Percentiles rank a stretch among this genome's conserved stretches.
phyloP scores from a whole-genome alignment of 2,797 vertebrate genomes.

The Hybognathus amarus region DNA sequence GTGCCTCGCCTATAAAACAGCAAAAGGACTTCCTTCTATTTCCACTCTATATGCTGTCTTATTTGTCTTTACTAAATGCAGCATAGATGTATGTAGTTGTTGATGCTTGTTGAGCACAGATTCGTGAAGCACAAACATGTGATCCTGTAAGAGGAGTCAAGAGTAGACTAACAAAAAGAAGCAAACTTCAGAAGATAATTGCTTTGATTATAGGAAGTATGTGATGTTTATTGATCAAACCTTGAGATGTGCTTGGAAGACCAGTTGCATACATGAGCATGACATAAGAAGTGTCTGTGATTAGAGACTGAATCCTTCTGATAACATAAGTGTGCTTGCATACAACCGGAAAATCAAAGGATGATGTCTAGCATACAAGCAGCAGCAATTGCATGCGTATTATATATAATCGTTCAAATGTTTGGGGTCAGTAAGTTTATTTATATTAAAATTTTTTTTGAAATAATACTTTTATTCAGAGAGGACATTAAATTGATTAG shows the following conservation, averaged over 20 bases:
- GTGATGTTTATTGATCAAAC: conserved; percentile 17
- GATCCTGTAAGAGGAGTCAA: conserved; percentile 1
- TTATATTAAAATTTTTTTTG: neutral
- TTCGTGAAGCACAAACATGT: neutral
- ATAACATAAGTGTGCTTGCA: neutral
- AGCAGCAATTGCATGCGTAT: neutral
- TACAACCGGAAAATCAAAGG: no score
- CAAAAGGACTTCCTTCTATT: neutral
- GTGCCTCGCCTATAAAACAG: neutral
- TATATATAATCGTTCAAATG: neutral
- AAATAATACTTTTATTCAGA: neutral
- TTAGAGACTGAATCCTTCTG: neutral
- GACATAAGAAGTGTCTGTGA: neutral
- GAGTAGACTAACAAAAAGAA: neutral
- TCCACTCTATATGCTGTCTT: neutral
- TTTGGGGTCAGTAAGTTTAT: neutral
- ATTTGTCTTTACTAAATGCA: neutral
- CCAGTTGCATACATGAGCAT: neutral
- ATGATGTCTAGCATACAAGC: neutral
- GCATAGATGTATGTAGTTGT: neutral
- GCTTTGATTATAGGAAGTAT: conserved; percentile 31
- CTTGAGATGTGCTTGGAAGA: conserved; percentile 16
- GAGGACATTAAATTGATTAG: neutral
- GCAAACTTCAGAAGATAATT: conserved; percentile 1
- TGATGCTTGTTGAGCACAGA: neutral